Base-by-base conservation (phyloP, 2,888 invertebrate genomes). In the Cosmorhoe ocellata region DNA sequence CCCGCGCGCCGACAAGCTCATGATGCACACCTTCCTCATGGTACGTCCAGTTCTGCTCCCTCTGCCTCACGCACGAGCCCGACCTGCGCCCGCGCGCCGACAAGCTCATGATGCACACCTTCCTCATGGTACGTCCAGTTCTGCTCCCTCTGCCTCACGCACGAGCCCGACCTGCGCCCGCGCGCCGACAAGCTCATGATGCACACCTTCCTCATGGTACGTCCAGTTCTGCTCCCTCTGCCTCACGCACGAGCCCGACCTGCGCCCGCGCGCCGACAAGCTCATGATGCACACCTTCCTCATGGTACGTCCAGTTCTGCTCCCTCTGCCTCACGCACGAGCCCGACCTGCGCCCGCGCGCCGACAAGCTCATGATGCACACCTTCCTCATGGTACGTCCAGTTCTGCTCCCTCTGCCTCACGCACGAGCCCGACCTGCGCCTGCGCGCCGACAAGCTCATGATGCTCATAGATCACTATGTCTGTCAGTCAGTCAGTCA, bases 31-130 rank as follows among this genome's bases (percentile, higher is more conserved):
- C 59, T 98, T 98, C 76, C 93, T 95, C 61, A 93, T 93, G 91
- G 74, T 74, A 11, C 51, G 51, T 33, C 2, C 11, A 30, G 3
- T 24, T 6, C 6, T 5, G 4, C 18, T 18, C 2, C 18, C 86
- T 91, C 49, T 97, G 97, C 73, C 92, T 98, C 68, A 94, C 95
- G 67, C 96, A 96, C 76, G 95, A 98, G 82, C 94, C 97, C 0
- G 93, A 92, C 58, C 80, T 88, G 56, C 87, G 98, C 32, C 93
- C 94, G 27, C 91, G 93, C 0, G 96, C 96, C 0, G 85, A 91
- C 30, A 91, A 93, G 59, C 92, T 98, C 26, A 87, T 94, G 9
- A 91, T 93, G 61, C 95, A 96, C 70, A 92, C 94, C 59, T 98
- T 98, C 76, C 93, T 95, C 61, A 93, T 93, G 91, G 74, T 74